Percentiles rank a stretch among this genome's conserved stretches.
phyloP scores from a whole-genome alignment of 2,797 vertebrate species.

The Fistularia commersonii region DNA sequence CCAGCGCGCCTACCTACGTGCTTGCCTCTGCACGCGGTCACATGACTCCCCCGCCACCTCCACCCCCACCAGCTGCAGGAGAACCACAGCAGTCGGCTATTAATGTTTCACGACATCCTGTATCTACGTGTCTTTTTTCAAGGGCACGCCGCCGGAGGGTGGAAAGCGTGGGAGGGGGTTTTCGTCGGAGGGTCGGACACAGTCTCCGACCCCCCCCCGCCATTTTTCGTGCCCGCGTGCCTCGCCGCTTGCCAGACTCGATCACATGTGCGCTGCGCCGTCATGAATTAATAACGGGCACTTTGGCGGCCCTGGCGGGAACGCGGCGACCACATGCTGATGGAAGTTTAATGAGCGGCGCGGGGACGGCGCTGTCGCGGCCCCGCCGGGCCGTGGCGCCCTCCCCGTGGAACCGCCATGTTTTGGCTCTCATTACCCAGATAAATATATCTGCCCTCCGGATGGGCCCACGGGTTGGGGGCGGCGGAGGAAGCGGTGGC shows the following conservation, averaged over 20 bases:
- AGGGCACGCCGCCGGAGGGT: constrained; percentile 64
- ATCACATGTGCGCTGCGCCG: constrained; percentile 84
- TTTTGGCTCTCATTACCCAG: constrained; percentile 77
- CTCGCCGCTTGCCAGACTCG: constrained; percentile 84
- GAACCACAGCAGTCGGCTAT: constrained; percentile 78
- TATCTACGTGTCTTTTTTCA: constrained; percentile 53
- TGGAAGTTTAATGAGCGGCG: constrained; percentile 89
- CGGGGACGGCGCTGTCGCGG: constrained; percentile 69
- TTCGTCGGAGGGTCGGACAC: constrained; percentile 64
- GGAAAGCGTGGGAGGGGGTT: constrained; percentile 53
- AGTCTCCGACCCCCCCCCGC: constrained; percentile 67
- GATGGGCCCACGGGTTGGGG: constrained; percentile 61
- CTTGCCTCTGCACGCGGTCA: no score
- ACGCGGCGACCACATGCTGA: constrained; percentile 84
- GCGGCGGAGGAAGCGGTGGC: no score
- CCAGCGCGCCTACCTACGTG: no score
- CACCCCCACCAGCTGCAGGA: constrained; percentile 64
- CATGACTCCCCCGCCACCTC: constrained; percentile 47
- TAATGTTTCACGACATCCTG: constrained; percentile 85
- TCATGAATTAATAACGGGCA: constrained; percentile 95
- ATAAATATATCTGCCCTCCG: constrained; percentile 75
- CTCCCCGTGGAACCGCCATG: constrained; percentile 66
- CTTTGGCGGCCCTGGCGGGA: constrained; percentile 82
- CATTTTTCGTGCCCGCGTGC: constrained; percentile 75
- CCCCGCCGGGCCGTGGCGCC: constrained; percentile 62